A percentile compares a stretch with the other conserved stretches of the same genome.
phyloP scores from a whole-genome alignment of 1,140 invertebrate genomes.

The Leptopilina clavipes region DNA sequence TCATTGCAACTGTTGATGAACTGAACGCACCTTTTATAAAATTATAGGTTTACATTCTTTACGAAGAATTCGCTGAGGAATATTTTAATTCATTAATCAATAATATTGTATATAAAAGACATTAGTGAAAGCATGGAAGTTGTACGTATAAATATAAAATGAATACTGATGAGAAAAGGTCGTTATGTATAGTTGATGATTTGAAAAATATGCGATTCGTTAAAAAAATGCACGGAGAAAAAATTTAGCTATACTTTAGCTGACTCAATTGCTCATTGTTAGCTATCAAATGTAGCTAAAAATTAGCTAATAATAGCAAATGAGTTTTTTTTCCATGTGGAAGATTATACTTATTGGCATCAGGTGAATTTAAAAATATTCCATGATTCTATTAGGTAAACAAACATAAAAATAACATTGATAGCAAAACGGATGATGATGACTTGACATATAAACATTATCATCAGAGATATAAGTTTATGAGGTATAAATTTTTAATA shows the following conservation, averaged over 20 bases:
- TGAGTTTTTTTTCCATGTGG: no score
- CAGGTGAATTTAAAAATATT: slow-evolving; percentile 12
- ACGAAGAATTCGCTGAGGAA: neutral
- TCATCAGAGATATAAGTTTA: neutral
- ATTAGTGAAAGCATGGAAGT: neutral
- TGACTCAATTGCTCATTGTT: no score
- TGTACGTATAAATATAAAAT: neutral
- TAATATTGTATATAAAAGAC: neutral
- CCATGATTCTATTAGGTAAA: neutral
- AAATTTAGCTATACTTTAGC: no score
- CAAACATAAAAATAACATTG: neutral
- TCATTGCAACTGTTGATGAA: no score
- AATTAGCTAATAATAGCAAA: no score
- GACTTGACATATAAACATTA: neutral
- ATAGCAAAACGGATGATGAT: neutral
- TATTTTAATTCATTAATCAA: neutral
- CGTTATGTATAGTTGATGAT: neutral
- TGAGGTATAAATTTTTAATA: neutral
- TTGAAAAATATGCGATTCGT: slow-evolving; percentile 11
- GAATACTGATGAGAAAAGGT: slow-evolving; percentile 2
- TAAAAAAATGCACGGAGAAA: no score
- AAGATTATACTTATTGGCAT: neutral
- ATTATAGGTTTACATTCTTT: no score
- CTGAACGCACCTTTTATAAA: no score
- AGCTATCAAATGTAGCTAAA: no score